Evolutionary conservation across 2,113 vertebrate species (phyloP).

Genomic region (Dicentrarchus labrax): DNA sequence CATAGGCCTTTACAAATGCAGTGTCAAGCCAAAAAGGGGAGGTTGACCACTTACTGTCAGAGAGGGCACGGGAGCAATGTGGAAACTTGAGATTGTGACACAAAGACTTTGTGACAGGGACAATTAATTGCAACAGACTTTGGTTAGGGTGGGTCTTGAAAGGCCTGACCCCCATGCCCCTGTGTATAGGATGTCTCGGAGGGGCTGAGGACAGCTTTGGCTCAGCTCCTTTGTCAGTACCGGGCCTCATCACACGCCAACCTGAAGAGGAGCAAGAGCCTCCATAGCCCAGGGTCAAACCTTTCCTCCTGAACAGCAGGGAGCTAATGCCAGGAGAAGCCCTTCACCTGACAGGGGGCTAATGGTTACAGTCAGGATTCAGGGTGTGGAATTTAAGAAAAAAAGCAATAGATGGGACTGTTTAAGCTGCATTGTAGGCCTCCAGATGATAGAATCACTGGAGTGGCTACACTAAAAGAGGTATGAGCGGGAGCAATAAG

Average conservation of each 20-base stretch:
- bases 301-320: constrained; percentile 1
- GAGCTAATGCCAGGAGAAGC: constrained; percentile 33
- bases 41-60: constrained; percentile 58
- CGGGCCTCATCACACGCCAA: neutral
- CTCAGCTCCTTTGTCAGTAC: constrained; percentile 51
- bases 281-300: constrained; percentile 26
- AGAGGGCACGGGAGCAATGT: constrained; percentile 54
- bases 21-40: constrained; percentile 54
- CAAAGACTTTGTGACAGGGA: constrained; percentile 66
- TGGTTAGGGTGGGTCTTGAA: constrained; percentile 40
- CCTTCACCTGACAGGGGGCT: constrained; percentile 48
- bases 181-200: constrained; percentile 36
- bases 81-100: constrained; percentile 69
- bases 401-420: neutral
- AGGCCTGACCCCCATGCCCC: constrained; percentile 60
- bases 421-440: neutral
- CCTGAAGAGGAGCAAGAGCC: constrained; percentile 13
- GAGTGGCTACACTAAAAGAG: constrained; percentile 18
- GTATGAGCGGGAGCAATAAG: constrained; percentile 3
- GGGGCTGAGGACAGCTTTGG: constrained; percentile 34
- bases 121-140: constrained; percentile 73
- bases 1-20: constrained; percentile 39
- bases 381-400: neutral
- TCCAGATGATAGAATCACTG: neutral
- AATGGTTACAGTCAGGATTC: constrained; percentile 22